Percentiles rank a stretch among this genome's conserved stretches.
Conservation (phyloP, 2,113 vertebrate species). For the Campylorhamphus procurvoides region DNA sequence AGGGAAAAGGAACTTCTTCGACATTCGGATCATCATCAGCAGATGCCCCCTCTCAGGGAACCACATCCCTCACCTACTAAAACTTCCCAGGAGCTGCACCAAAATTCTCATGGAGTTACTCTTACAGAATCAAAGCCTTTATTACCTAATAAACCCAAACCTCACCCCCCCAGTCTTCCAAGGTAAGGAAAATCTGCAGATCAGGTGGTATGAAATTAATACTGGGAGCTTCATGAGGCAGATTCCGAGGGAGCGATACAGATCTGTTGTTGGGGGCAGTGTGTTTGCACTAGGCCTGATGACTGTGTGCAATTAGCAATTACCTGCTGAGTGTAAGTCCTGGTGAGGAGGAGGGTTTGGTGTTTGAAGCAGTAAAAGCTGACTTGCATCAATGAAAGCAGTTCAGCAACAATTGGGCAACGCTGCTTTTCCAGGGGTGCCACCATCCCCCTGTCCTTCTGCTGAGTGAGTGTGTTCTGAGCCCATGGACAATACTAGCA, state of each 20-base stretch:
- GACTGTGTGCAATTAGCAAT: neutral
- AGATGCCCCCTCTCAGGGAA: constrained; percentile 96
- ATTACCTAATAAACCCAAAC: constrained; percentile 89
- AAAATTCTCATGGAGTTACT: constrained; percentile 86
- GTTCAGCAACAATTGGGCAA: neutral
- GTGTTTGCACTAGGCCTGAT: neutral
- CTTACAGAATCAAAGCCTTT: constrained; percentile 89
- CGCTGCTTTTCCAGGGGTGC: neutral
- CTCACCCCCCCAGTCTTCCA: constrained; percentile 96
- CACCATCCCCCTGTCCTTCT: neutral
- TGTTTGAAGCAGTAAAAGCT: neutral
- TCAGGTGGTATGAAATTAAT: neutral
- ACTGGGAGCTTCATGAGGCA: neutral
- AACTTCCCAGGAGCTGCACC: constrained; percentile 86
- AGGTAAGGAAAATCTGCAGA: constrained; percentile 79
- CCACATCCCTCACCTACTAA: constrained; percentile 88
- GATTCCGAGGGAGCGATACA: neutral
- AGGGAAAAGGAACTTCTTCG: constrained; percentile 93
- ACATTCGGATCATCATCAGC: constrained; percentile 89
- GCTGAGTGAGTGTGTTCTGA: neutral
- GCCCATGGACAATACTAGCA: neutral
- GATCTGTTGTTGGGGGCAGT: neutral
- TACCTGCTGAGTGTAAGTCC: neutral
- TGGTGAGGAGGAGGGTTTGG: neutral
- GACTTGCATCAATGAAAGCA: neutral